Base-by-base conservation (phyloP, 2,888 invertebrate species). In the Rugalucina vietnamica region DNA sequence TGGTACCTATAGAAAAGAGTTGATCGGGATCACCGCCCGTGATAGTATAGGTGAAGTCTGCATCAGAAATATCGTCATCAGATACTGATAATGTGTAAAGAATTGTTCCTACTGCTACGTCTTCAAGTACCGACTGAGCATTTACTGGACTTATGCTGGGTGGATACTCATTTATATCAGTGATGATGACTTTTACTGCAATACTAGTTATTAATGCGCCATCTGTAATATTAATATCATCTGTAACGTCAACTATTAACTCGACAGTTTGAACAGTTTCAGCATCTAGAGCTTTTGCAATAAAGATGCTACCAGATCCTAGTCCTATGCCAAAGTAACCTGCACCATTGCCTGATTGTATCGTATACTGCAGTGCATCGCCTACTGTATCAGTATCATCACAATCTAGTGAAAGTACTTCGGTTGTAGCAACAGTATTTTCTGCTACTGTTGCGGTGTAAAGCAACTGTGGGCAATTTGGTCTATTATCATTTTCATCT, bases 181-280 rank as follows among this genome's bases (percentile, higher is more conserved):
- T 54, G 21, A 91, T 76, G 1, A 73, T 81, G 24, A 91, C 74
- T 27, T 73, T 37, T 3, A 88, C 88, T n/a, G 81, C 8, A 18
- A 72, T 27, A 24, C 10, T 37, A 18, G 72, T 72, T 12, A n/a
- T 29, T 27, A 72, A 72, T 4, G 43, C 39, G 18, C 76, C 60
- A n/a, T 76, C 60, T 5, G 98, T 97, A 95, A 98, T 98, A 76
- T 98, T 97, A 0, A 98, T 98, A 0, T 88, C 90, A 75, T 92
- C 92, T 0, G 87, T 84, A 0, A 88, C 92, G 34, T 81, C 82
- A 14, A 92, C 88, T 0, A 82, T 79, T 8, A 93, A 72, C 32
- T 84, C 79, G 82, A 90, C 90, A 21, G 75, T 79, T 8, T 84
- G 50, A 0, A 54, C 76, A 0, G 88, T 86, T 54, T 93, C 93